Percentiles rank a stretch among this genome's conserved stretches.
Conservation (phyloP, 2,113 vertebrate genomes). For the Cranoglanis bouderius region DNA sequence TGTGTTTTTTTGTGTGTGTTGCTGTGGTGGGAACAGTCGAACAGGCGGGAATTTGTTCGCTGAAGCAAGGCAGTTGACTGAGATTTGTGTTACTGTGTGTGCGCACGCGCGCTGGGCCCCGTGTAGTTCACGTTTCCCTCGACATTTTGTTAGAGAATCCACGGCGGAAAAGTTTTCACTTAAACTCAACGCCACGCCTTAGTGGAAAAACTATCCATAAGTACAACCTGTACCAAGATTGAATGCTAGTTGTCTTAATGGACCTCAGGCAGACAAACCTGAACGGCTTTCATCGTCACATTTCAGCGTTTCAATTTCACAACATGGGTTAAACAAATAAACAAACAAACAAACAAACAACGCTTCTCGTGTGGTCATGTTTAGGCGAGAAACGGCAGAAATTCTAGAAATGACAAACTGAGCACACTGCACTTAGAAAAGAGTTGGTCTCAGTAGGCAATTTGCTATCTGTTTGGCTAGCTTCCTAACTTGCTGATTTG, state of each 20-base stretch:
- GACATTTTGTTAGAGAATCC: neutral
- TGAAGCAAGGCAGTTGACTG: neutral
- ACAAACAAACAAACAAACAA: too few relatives aligned
- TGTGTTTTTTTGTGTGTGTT: neutral
- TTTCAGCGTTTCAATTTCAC: neutral
- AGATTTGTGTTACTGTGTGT: neutral
- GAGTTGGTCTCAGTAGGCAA: too few relatives aligned
- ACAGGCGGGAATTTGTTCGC: neutral
- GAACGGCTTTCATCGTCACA: neutral
- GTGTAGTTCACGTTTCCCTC: neutral
- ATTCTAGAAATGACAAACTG: neutral
- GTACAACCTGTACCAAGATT: neutral
- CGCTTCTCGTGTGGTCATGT: neutral
- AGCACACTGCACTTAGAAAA: neutral
- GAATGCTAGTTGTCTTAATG: neutral
- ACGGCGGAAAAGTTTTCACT: neutral
- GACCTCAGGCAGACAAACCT: neutral
- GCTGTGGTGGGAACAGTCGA: neutral
- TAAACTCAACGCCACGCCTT: neutral
- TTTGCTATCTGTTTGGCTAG: too few relatives aligned
- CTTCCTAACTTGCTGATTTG: neutral
- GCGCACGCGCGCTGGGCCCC: neutral
- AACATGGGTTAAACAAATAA: neutral
- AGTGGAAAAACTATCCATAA: neutral
- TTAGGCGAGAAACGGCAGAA: neutral